Evolutionary conservation across 2,113 vertebrate species (phyloP).

Genomic region (Indri indri): DNA sequence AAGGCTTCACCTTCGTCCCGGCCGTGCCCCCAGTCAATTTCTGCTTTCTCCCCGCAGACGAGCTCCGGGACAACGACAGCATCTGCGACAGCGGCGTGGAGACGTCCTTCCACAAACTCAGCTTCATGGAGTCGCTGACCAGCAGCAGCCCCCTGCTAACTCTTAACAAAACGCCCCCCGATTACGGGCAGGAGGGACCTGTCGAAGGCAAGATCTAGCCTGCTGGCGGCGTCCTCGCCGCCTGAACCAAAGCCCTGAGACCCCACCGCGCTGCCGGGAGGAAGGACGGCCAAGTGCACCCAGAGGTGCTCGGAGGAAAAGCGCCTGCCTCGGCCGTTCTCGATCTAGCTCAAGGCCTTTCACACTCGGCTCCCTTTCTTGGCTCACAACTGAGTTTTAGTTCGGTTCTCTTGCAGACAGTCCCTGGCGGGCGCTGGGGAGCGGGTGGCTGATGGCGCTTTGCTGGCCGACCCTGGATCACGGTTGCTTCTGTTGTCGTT

Average conservation of each 20-base stretch:
- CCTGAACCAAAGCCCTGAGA: conserved; percentile 44
- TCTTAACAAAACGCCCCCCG: conserved; percentile 77
- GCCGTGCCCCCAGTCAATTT: not conserved
- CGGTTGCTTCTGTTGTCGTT: conserved; percentile 56
- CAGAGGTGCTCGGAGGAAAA: conserved; percentile 15
- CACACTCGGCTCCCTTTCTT: conserved; percentile 42
- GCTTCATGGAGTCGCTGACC: conserved; percentile 84
- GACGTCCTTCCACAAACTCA: conserved; percentile 90
- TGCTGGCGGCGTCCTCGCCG: rapidly evolving
- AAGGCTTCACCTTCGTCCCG: rapidly evolving
- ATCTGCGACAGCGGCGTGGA: conserved; percentile 96
- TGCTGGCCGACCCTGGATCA: not conserved
- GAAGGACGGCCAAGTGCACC: not conserved
- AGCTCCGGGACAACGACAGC: conserved; percentile 83
- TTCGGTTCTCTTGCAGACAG: conserved; percentile 8
- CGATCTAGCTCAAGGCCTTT: not conserved
- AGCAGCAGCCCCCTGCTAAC: conserved; percentile 67
- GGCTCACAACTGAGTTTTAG: not conserved
- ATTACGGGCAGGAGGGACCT: conserved; percentile 70
- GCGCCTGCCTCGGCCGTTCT: not conserved
- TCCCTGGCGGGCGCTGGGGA: not conserved
- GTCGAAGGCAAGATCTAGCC: conserved; percentile 78
- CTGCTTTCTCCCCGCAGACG: conserved; percentile 68
- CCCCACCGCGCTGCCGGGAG: not conserved
- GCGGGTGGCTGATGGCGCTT: conserved; percentile 43